Evolutionary conservation across 2,888 invertebrate genomes (phyloP).

Genomic region (Drosophila flavopinicola): DNA sequence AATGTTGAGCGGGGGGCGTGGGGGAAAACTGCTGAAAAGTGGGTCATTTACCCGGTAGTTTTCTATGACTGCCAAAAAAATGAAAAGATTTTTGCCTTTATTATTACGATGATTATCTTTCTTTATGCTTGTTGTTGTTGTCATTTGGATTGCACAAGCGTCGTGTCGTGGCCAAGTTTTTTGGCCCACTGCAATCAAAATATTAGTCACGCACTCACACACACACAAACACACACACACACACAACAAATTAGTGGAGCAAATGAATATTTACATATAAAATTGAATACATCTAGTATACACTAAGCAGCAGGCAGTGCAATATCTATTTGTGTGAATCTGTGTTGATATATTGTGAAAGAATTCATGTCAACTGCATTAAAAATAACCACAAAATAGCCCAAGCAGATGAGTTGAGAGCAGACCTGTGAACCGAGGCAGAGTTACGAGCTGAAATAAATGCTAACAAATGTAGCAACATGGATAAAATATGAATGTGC

Average conservation of each 20-base stretch:
- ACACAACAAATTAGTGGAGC: slow-evolving; percentile 66
- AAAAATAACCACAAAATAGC: slow-evolving; percentile 70
- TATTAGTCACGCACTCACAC: slow-evolving; percentile 75
- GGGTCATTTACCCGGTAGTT: slow-evolving; percentile 75
- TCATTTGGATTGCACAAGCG: slow-evolving; percentile 63
- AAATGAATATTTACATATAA: slow-evolving; percentile 54
- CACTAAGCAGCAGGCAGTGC: slow-evolving; percentile 16
- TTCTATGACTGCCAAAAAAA: slow-evolving; percentile 41
- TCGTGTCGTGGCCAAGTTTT: slow-evolving; percentile 69
- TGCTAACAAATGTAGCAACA: slow-evolving; percentile 28
- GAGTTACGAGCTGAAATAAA: slow-evolving; percentile 38
- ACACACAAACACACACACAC: slow-evolving; percentile 24
- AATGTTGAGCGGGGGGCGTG: background rate
- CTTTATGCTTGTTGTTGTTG: slow-evolving; percentile 29
- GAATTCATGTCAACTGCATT: slow-evolving; percentile 74
- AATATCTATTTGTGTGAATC: slow-evolving; percentile 36
- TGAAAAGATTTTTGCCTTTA: slow-evolving; percentile 35
- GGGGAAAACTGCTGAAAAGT: slow-evolving; percentile 43
- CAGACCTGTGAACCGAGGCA: slow-evolving; percentile 35
- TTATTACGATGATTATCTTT: slow-evolving; percentile 58
- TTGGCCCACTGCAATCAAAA: slow-evolving; percentile 60
- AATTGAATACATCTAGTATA: slow-evolving; percentile 32
- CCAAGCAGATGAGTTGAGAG: slow-evolving; percentile 32
- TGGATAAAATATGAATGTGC: slow-evolving; percentile 6
- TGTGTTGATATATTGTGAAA: slow-evolving; percentile 64